These are phyloP conservation scores for Synergus japonicus DNA, from an alignment of 2,888 invertebrate genomes.

Conservation along the genomic window DNA sequence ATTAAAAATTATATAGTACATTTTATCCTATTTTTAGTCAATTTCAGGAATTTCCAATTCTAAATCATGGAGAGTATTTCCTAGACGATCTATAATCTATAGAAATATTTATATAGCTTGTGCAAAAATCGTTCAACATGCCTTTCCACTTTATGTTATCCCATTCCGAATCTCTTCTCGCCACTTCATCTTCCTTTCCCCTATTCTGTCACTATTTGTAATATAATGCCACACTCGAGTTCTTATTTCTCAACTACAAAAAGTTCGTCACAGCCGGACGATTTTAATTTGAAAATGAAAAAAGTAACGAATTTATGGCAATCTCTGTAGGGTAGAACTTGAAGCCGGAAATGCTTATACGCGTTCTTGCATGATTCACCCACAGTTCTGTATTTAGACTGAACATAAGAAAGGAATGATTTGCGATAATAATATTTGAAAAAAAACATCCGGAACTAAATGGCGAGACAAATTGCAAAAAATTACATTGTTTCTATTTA, in stretches of 20 bases:
- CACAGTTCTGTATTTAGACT: not conserved
- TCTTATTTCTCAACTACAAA: slow-evolving; percentile 40
- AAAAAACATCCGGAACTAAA: slow-evolving; percentile 25
- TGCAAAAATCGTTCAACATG: slow-evolving; percentile 37
- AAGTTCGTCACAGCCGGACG: slow-evolving; percentile 36
- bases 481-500: slow-evolving; percentile 9
- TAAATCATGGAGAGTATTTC: not conserved
- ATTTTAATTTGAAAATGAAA: slow-evolving; percentile 33
- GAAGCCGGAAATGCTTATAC: slow-evolving; percentile 34
- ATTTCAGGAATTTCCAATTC: not conserved
- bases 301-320: slow-evolving; percentile 20
- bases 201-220: slow-evolving; percentile 26
- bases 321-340: slow-evolving; percentile 29
- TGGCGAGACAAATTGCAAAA: slow-evolving; percentile 18
- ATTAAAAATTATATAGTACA: not conserved
- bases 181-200: slow-evolving; percentile 42
- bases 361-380: slow-evolving; percentile 11
- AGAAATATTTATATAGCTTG: slow-evolving; percentile 30
- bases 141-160: slow-evolving; percentile 40
- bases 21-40: not conserved
- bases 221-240: slow-evolving; percentile 29
- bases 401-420: slow-evolving; percentile 24
- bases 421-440: slow-evolving; percentile 35
- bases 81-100: not conserved
- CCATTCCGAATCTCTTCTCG: slow-evolving; percentile 39